Base-by-base conservation (phyloP, 1,140 invertebrate genomes). In the Cydia splendana region DNA sequence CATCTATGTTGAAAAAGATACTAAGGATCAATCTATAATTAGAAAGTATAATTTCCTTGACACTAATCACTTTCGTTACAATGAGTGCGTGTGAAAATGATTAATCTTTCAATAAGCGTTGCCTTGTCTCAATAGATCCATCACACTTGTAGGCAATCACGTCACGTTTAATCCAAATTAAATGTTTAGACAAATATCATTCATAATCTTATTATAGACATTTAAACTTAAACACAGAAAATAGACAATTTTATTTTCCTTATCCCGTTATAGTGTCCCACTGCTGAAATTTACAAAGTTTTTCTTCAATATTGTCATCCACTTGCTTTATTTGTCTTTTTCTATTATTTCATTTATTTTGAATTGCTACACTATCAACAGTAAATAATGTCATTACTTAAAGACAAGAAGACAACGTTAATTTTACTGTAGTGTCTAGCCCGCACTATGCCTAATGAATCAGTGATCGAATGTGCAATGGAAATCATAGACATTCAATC, bases 401-500 rank as follows among this genome's bases (percentile, higher is more conserved):
- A 48, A 13, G 2, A 45, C 42, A 45, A 2, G 0, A 48, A 13
- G 2, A 45, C 42, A 45, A 2, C 42, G 10, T 45, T 10, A 45
- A 3, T 48, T 48, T 45, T 45, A 45, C 13, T 48, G 45, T 48
- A 48, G 45, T 15, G 45, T 48, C 45, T 15, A 48, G 12, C 13
- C 45, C 45, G 2, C 45, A 7, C 2, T 62, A 62, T 24, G n/a
- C 10, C 57, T n/a, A 24, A 24, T 10, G 7, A 62, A 62, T n/a
- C n/a, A 57, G n/a, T 24, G 57, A 24, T 62, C 20, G 1, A 62
- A 62, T 24, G 57, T 62, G 18, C 18, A n/a, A 62, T n/a, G 18
- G 10, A 71, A 71, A 71, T 2, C 30, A 71, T n/a, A 71, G 67
- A 18, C 34, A 42, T 71, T 6, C 13, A 42, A 71, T 71, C 67